phyloP scores from a whole-genome alignment of 2,797 vertebrate species.

The Catostomus latipinnis region DNA sequence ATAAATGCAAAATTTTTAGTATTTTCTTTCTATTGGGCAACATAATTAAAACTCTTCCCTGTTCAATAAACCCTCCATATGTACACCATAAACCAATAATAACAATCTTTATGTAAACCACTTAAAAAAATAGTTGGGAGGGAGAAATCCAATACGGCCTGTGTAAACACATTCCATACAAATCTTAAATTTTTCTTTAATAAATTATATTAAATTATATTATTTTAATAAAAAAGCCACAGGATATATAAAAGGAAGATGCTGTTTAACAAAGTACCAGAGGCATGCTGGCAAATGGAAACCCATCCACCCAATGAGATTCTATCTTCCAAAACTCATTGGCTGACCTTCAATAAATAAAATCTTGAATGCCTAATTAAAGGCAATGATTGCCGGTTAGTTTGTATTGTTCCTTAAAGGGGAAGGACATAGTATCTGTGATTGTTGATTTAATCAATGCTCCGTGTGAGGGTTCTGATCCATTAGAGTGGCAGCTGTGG shows the following conservation, averaged over 20 bases:
- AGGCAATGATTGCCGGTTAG: constrained; percentile 63
- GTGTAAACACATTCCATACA: constrained; percentile 53
- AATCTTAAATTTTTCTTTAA: constrained; percentile 39
- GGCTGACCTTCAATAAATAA: constrained; percentile 69
- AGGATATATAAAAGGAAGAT: constrained; percentile 29
- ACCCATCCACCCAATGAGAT: constrained; percentile 64
- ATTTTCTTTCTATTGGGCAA: constrained; percentile 42
- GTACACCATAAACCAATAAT: constrained; percentile 48
- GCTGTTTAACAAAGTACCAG: constrained; percentile 12
- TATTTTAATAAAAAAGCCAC: constrained; percentile 48
- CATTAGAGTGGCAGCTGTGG: constrained; percentile 61
- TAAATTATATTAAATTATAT: constrained; percentile 57
- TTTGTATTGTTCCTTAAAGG: constrained; percentile 63
- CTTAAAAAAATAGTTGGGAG: constrained; percentile 32
- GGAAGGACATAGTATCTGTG: constrained; percentile 67
- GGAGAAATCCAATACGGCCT: constrained; percentile 48
- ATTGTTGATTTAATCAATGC: constrained; percentile 70
- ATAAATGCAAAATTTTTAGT: constrained; percentile 38
- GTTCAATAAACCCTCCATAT: constrained; percentile 46
- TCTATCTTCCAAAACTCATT: constrained; percentile 67
- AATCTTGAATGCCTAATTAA: constrained; percentile 76
- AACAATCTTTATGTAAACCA: constrained; percentile 46
- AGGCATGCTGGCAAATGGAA: constrained; percentile 39
- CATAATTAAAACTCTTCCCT: constrained; percentile 47
- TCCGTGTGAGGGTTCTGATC: constrained; percentile 65